Base-by-base conservation (phyloP, 2,797 vertebrate species). In the Valencia hispanica region DNA sequence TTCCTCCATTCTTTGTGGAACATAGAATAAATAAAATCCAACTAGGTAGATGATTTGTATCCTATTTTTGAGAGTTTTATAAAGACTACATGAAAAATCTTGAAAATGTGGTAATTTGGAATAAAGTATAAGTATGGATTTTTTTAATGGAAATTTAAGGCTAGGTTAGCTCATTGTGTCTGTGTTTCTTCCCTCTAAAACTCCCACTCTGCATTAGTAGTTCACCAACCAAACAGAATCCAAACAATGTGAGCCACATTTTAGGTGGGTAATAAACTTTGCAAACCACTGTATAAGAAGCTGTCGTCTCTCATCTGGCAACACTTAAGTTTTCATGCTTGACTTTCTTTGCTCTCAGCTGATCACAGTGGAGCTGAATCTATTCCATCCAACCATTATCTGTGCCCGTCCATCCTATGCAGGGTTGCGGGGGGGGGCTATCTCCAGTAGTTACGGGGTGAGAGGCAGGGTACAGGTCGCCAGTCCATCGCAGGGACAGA, bases 261-360 rank as follows among this genome's bases (percentile, higher is more conserved):
- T 20, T 22, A 36, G n/a, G n/a, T n/a, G 14, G 18, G 25, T 41
- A 17, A 41, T 32, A 55, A 43, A 30, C 41, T 73, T 4, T 59
- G 36, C 66, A 30, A 27, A 69, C n/a, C 15, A 27, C 3, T 47
- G 17, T 18, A 18, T 48, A 34, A 32, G 25, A 70, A 50, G 9
- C 5, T 80, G 69, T 77, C 45, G 14, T 47, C 10, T 47, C 51
- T 75, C 85, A 85, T 88, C 83, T 87, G 80, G 68, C 72, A 25
- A 66, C 39, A 63, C 65, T 84, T 75, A 75, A 36, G 12, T 47
- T 47, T 47, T 12, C 45, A 82, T 82, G 81, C 65, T 75, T 75
- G 61, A 70, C 63, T 78, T 22, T 68, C 75, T 84, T 81, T 63
- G n/a, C 32, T 70, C 66, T 53, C 66, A 72, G 78, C 30, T 73